Evolutionary conservation across 2,113 vertebrate species (phyloP).

Genomic region (Bos indicus): DNA sequence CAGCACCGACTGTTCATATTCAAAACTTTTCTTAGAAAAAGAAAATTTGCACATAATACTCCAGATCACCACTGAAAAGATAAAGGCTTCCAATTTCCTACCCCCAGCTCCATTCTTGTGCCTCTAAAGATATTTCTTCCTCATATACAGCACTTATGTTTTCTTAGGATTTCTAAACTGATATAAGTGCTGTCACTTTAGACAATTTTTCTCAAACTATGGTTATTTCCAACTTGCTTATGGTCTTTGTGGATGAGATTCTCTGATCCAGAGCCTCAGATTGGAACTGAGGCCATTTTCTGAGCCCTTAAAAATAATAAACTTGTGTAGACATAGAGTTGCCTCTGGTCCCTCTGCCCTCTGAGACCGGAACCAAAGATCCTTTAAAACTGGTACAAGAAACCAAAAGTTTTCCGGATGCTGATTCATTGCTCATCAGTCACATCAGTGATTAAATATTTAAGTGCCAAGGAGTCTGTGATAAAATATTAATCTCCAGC

Average conservation of each 20-base stretch:
- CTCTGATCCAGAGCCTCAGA: not conserved
- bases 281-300: not conserved
- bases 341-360: not conserved
- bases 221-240: not conserved
- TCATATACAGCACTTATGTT: rapidly evolving
- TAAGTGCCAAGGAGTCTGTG: constrained; percentile 61
- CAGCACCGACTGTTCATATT: not conserved
- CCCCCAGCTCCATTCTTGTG: rapidly evolving
- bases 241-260: not conserved
- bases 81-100: not conserved
- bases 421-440: constrained; percentile 50
- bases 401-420: constrained; percentile 49
- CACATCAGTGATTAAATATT: constrained; percentile 72
- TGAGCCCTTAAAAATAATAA: not conserved
- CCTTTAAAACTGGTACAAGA: constrained; percentile 21
- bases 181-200: not conserved
- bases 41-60: not conserved
- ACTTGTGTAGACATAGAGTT: not conserved
- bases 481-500: constrained; percentile 74
- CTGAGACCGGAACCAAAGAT: constrained; percentile 29
- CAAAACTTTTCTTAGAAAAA: not conserved
- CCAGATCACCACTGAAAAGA: not conserved
- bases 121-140: not conserved
- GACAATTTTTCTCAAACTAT: not conserved
- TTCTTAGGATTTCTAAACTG: not conserved